Conservation (phyloP, 2,888 invertebrate species). For the Agrochola litura region DNA sequence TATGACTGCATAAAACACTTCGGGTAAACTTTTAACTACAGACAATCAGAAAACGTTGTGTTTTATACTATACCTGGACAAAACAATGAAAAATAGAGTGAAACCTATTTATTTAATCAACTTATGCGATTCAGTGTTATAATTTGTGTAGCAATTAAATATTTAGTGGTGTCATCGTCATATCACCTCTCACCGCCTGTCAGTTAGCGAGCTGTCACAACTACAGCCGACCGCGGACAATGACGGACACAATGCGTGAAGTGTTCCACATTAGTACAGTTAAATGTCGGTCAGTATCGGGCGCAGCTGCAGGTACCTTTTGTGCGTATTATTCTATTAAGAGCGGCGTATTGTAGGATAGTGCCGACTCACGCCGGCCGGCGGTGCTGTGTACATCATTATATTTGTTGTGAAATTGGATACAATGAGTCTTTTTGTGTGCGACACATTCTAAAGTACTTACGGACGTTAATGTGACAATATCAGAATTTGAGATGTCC, state of each 20-base stretch:
- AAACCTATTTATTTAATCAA: not conserved
- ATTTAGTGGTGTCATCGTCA: constrained; percentile 32
- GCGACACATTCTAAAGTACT: constrained; percentile 49
- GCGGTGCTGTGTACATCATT: constrained; percentile 53
- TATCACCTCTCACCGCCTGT: constrained; percentile 73
- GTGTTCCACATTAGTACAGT: constrained; percentile 68
- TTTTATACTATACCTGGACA: not conserved
- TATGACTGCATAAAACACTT: not conserved
- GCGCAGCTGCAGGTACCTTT: constrained; percentile 74
- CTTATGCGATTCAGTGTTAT: not conserved
- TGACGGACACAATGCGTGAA: constrained; percentile 63
- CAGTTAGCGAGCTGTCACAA: constrained; percentile 79
- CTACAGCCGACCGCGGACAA: constrained; percentile 64
- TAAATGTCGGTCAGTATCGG: constrained; percentile 70
- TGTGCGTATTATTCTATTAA: constrained; percentile 27
- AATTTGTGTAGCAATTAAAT: not conserved
- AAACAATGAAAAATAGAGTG: too few relatives aligned
- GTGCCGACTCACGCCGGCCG: constrained; percentile 68
- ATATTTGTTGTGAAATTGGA: constrained; percentile 74
- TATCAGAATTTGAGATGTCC: constrained; percentile 53
- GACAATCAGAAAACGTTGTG: not conserved
- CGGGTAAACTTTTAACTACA: too few relatives aligned
- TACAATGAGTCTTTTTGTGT: constrained; percentile 67
- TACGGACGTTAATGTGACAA: constrained; percentile 50
- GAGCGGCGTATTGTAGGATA: constrained; percentile 32